Base-by-base conservation (phyloP, 92 coral and sea anemone species). In the Bergia sp. region DNA sequence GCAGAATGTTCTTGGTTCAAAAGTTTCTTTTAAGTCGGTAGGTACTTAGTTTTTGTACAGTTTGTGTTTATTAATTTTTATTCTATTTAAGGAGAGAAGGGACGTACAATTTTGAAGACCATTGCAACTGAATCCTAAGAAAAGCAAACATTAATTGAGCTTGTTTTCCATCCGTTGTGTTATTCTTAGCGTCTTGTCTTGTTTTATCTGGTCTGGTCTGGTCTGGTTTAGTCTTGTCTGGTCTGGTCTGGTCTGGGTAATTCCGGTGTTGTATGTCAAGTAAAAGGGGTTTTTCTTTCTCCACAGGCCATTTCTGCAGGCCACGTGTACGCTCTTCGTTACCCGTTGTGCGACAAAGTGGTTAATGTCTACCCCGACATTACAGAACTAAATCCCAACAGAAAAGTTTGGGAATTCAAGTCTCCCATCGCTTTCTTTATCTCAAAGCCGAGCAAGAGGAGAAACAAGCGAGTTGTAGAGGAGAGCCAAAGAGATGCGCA, bases 341-440 rank as follows among this genome's bases (percentile, higher is more conserved):
- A 80, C 21, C 71, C 85, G 9, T 6, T 80, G 20, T 80, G 85
- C 11, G 85, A 80, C 73, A 80, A 80, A 55, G 15, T 80, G 21
- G 42, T 12, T 29, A 80, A 37, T 57, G 85, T 80, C 3, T 38
- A 12, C 37, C 85, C 85, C 20, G 85, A 80, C 18, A 53, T 55
- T 5, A 80, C 73, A 29, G 85, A 80, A 39, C 71, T 37, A 16
- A 16, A 80, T 8, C 85, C 85, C 29, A 80, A 37, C 40, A 36
- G 85, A 57, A 55, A 53, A 20, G n/a, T 80, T 15, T 37, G 69
- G 85, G 85, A 80, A n/a, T 80, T 80, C 85, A 80, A 55, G 38
- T 80, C 85, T 37, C 85, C 85, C 45, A 80, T 80, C n/a, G 85
- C 85, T 38, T 80, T 80, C 37, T 80, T 80, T 53, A 40, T 80